Evolutionary conservation across 2,113 vertebrate genomes (phyloP).

Genomic region (Brachypteracias leptosomus): DNA sequence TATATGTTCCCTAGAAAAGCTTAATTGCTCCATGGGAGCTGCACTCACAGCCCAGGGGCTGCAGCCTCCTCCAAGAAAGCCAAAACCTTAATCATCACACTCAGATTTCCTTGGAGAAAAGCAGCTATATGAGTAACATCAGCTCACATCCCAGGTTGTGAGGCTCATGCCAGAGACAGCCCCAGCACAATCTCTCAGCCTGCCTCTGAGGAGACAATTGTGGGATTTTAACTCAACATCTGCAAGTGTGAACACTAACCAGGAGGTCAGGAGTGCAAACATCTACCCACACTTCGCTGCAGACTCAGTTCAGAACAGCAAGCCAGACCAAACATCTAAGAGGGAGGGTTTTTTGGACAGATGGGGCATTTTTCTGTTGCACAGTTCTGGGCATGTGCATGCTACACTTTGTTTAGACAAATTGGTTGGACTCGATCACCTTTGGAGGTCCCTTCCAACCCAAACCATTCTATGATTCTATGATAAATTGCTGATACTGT

Average conservation of each 20-base stretch:
- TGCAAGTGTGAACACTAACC: background rate
- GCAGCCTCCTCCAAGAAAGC: background rate
- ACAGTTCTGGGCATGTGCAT: background rate
- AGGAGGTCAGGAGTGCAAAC: background rate
- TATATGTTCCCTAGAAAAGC: background rate
- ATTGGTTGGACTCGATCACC: no score
- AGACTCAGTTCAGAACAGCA: background rate
- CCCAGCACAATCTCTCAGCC: accelerated
- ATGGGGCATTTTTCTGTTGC: background rate
- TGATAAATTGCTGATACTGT: background rate
- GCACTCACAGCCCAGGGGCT: background rate
- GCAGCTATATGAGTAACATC: background rate
- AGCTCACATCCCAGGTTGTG: background rate
- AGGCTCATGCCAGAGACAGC: background rate
- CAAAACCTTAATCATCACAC: background rate
- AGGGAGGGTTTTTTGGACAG: accelerated
- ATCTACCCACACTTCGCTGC: background rate
- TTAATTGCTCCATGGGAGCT: background rate
- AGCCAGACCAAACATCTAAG: background rate
- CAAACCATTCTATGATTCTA: no score
- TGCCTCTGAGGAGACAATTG: background rate
- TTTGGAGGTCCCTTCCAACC: no score
- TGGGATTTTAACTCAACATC: background rate
- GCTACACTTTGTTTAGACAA: background rate
- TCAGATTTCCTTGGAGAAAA: background rate